Evolutionary conservation across 2,113 vertebrate species (phyloP), one percentile per base, ranked within the genome.

Genomic region (Brachyhypopomus occidentalis): DNA sequence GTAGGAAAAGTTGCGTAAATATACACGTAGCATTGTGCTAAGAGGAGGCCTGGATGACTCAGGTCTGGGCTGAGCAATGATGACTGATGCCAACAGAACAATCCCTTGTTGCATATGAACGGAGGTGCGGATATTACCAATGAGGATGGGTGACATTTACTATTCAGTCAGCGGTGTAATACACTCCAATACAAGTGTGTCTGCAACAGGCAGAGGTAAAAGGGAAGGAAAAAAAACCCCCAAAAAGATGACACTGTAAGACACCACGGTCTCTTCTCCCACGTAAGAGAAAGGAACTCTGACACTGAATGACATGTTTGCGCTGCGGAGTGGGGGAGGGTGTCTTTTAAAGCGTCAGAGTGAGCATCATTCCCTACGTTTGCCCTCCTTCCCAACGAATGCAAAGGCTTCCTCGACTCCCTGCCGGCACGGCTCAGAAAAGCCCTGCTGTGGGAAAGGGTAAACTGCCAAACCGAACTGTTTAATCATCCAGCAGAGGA

Each of bases 31-130:
- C 64, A 22, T 62, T 62, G 19, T 4, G 27, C 67, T 82, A 77
- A 85, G 80, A 79, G 41, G 59, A 45, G 12, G 45, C 9, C 8
- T 52, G 45, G 45, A 83, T 75, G 80, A 80, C 67, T 79, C 72
- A 3, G 5, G 60, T 72, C 80, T 64, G 64, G 20, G 70, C n/a
- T 79, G 45, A 27, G 77, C 36, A 36, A 67, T 74, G 77, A 86
- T 79, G 83, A 77, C 79, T 82, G 75, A 86, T 84, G 73, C 66
- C 76, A 79, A 80, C 77, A 72, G 27, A 79, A 76, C 69, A 67
- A 72, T 72, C 67, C 72, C 70, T 62, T 19, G 60, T 73, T 81
- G 73, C 41, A 71, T 55, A 64, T 66, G 19, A 66, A 81, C 66
- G 14, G 36, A 66, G 55, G 34, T 22, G 78, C 83, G 63, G 41